A percentile compares a stretch with the other conserved stretches of the same genome.
Evolutionary conservation across 2,113 vertebrate genomes (phyloP).

Genomic region (Theristicus caerulescens): DNA sequence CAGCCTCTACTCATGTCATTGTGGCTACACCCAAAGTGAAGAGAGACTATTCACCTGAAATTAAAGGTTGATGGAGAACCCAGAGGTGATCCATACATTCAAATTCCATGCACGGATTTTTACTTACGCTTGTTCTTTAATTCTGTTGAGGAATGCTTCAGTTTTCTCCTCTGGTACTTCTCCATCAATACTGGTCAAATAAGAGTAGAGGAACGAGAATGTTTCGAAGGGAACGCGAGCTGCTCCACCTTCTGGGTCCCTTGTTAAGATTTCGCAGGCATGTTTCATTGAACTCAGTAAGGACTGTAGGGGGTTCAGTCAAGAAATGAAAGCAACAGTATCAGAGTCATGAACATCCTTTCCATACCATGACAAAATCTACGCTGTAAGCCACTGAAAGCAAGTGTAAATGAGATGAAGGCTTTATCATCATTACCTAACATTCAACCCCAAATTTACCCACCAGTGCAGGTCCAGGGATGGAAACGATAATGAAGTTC

Average conservation of each 20-base stretch:
- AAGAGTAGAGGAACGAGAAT: slow-evolving; percentile 82
- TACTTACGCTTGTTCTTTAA: slow-evolving; percentile 77
- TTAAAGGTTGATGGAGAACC: background rate
- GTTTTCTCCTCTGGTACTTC: slow-evolving; percentile 68
- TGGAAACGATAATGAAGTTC: background rate
- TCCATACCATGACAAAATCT: background rate
- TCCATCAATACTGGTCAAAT: slow-evolving; percentile 80
- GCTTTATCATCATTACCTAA: background rate
- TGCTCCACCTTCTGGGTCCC: slow-evolving; percentile 80
- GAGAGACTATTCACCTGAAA: background rate
- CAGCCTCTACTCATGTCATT: background rate
- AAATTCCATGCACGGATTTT: background rate
- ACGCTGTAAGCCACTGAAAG: background rate
- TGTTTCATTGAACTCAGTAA: slow-evolving; percentile 81
- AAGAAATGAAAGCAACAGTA: background rate
- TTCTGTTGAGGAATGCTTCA: slow-evolving; percentile 67
- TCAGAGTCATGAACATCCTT: background rate
- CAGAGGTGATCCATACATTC: background rate
- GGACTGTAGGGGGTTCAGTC: slow-evolving; percentile 58
- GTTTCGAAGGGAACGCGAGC: slow-evolving; percentile 79
- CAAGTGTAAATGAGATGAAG: background rate
- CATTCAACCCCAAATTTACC: background rate
- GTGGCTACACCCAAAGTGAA: background rate
- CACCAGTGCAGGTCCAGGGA: background rate
- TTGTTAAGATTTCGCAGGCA: slow-evolving; percentile 86